Evolutionary conservation across 2,113 vertebrate genomes (phyloP), one percentile per base, ranked within the genome.

Genomic region (Illadopsis cleaveri): DNA sequence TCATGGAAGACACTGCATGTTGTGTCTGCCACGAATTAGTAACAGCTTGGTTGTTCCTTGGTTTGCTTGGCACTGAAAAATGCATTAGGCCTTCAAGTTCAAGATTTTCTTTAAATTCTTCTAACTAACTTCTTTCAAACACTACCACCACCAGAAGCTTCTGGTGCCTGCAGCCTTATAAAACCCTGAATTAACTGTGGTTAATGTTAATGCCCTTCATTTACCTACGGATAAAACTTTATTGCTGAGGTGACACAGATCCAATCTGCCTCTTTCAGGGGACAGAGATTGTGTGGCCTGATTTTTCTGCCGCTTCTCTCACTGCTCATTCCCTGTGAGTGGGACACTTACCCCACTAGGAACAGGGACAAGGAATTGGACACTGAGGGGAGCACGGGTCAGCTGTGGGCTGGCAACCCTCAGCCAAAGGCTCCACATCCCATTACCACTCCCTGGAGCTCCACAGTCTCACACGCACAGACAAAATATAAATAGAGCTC

Each of bases 401-500:
- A 96, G 78, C 48, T 31, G 65, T 10, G 77, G 77, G 77, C 77
- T 92, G 91, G 70, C 73, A 79, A 19, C 45, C 5, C 14, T 2
- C 70, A 80, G 80, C 10, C 48, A 89, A 90, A 94, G 82, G 82
- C 79, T 83, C 86, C 65, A 62, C 84, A 90, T 58, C 53, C 95
- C 87, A 61, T 70, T 53, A 37, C 65, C 88, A 78, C 47, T 56
- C 93, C 86, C 90, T 56, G 35, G 86, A 93, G 93, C 83, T 81
- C 44, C 71, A 37, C 28, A 68, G 96, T 87, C 93, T 94, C 83
- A 56, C 38, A 82, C 5, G 19, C 77, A 76, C 31, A 96, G 93
- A 95, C 95, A 92, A 96, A 92, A 95, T 18, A 96, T 75, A 96
- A 95, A 96, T 76, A 92, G 86, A 89, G 57, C 72, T 95, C 81